phyloP scores from a whole-genome alignment of 2,797 vertebrate species.

The Dipus sagitta region DNA sequence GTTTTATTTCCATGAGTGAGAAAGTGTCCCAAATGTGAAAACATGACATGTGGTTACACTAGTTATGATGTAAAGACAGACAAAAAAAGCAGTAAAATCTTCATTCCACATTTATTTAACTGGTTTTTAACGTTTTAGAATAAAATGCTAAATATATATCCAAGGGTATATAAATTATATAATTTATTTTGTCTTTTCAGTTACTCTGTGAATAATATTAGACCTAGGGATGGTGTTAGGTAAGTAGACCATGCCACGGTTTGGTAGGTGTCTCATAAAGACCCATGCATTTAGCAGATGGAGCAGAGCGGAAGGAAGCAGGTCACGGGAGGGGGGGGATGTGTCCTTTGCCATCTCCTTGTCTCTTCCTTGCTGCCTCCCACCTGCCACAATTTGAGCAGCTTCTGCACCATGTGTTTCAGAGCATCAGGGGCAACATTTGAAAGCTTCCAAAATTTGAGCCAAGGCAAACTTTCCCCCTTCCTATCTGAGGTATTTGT shows the following conservation, averaged over 20 bases:
- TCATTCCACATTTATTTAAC: neutral
- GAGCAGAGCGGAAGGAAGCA: neutral
- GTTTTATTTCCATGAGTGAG: conserved; percentile 45
- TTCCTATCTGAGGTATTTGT: neutral
- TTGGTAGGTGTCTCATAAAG: neutral
- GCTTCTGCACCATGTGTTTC: no score
- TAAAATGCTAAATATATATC: conserved; percentile 14
- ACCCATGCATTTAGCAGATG: neutral
- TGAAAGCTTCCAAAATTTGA: neutral
- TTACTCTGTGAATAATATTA: neutral
- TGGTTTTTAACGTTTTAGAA: neutral
- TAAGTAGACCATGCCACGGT: neutral
- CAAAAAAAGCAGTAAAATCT: neutral
- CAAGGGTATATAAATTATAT: neutral
- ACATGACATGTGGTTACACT: neutral
- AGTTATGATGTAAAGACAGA: neutral
- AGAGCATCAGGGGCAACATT: neutral
- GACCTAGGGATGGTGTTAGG: neutral
- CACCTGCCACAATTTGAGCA: no score
- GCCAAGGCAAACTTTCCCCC: neutral
- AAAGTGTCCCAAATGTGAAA: conserved; percentile 38
- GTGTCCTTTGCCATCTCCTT: neutral
- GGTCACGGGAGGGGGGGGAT: no score
- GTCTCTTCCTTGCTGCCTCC: neutral
- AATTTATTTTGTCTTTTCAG: neutral